These are phyloP conservation scores for Galagoides demidoff DNA, from an alignment of 2,797 vertebrate species.

Conservation along the genomic window DNA sequence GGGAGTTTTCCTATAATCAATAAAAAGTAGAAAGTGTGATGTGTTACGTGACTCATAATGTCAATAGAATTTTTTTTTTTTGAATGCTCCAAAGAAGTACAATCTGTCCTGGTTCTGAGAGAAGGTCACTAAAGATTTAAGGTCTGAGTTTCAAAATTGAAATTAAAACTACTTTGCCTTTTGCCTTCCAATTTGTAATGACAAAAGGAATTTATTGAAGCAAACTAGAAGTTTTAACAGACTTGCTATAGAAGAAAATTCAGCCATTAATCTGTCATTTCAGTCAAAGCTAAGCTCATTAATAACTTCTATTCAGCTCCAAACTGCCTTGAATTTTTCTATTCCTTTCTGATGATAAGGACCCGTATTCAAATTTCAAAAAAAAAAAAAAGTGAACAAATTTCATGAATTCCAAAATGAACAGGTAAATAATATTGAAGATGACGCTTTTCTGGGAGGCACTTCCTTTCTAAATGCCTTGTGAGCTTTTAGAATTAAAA, in stretches of 20 bases:
- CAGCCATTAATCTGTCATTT: conserved; percentile 76
- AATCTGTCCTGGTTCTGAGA: neutral
- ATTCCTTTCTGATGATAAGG: conserved; percentile 69
- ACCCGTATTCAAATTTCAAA: conserved; percentile 56
- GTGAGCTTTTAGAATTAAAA: conserved; percentile 66
- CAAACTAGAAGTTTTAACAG: conserved; percentile 76
- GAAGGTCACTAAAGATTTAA: conserved; percentile 67
- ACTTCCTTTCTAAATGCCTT: conserved; percentile 48
- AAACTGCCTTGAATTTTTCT: conserved; percentile 72
- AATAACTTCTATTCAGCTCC: conserved; percentile 74
- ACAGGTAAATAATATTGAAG: conserved; percentile 71
- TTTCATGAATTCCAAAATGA: conserved; percentile 69
- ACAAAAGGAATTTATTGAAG: conserved; percentile 75
- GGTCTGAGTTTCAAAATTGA: conserved; percentile 76
- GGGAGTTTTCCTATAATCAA: neutral
- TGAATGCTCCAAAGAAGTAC: neutral
- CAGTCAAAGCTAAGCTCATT: conserved; percentile 75
- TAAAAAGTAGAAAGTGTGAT: conserved; percentile 42
- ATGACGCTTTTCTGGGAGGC: neutral
- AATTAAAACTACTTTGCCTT: conserved; percentile 70
- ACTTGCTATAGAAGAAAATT: conserved; percentile 65
- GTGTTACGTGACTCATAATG: neutral
- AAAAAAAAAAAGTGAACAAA: conserved; percentile 44
- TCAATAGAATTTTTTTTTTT: neutral
- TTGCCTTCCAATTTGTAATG: conserved; percentile 68